Base-by-base conservation (phyloP, 2,113 vertebrate species). In the Larimichthys polyactis region DNA sequence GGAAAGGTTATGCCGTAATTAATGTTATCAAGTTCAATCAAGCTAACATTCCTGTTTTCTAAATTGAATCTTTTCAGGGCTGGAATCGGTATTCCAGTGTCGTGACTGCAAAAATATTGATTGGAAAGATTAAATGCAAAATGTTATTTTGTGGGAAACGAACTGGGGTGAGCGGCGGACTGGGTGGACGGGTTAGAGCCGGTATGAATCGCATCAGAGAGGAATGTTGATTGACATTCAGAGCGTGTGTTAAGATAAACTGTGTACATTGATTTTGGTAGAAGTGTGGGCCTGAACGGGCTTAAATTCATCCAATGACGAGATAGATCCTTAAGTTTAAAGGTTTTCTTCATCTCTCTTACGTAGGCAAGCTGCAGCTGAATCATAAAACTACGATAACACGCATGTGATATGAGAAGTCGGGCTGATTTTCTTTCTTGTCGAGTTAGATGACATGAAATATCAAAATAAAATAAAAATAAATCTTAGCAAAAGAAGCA, bases 91-190 rank as follows among this genome's bases (percentile, higher is more conserved):
- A 87, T 86, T 86, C 79, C 57, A 75, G 17, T 12, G 29, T 14
- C 0, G 17, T 71, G 79, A 88, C 59, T 82, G 20, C 27, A 85
- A 67, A 87, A 22, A 63, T 77, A 90, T 90, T 68, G 80, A 92
- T 84, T 63, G n/a, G 48, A 81, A 29, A 71, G 74, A 85, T 79
- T 83, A 57, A 87, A 80, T 75, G 27, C 44, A 78, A 82, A 68
- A 83, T 74, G 75, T 85, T 85, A 76, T 79, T 75, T 63, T 51
- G 59, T 51, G 43, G 67, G 82, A 60, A 79, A 77, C 52, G 68
- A 79, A 79, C 64, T 59, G 43, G 22, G 62, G 16, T 40, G 69
- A 43, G 44, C 54, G 29, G 48, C 27, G 32, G 63, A 73, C 4
- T 20, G 62, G 57, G 43, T 55, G 60, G 0, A 74, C 24, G 65